Percentiles rank a stretch among this genome's conserved stretches.
These are phyloP conservation scores for Gambusia holbrooki DNA, from an alignment of 2,113 vertebrate genomes.

Conservation along the genomic window DNA sequence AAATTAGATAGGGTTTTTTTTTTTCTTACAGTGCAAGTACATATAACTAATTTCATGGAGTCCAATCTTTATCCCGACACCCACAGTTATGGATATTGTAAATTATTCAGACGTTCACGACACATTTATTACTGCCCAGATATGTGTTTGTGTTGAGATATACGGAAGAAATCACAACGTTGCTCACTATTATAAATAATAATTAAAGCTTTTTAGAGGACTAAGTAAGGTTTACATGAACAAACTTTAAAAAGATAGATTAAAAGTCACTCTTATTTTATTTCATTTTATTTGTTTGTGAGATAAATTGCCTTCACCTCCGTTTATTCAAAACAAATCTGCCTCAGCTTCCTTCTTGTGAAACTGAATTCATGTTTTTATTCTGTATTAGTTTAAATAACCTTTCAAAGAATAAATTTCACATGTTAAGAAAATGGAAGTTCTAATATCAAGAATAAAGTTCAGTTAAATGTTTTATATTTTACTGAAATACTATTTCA, in stretches of 20 bases:
- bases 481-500: neutral
- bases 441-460: no score
- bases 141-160: conserved; percentile 28
- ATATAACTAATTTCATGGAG: conserved; percentile 14
- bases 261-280: neutral
- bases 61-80: conserved; percentile 11
- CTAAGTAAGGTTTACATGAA: neutral
- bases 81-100: conserved; percentile 7
- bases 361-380: neutral
- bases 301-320: neutral
- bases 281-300: neutral
- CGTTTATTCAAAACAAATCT: neutral
- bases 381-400: no score
- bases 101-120: conserved; percentile 27
- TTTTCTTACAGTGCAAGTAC: no score
- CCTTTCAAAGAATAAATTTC: no score
- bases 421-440: no score
- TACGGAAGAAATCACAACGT: neutral
- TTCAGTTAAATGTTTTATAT: neutral
- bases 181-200: neutral
- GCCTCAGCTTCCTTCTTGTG: neutral
- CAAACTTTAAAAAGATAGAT: neutral
- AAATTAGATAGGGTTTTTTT: no score
- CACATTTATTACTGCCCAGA: conserved; percentile 25
- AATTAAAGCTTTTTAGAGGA: neutral